Evolutionary conservation across 2,888 invertebrate genomes (phyloP).

Genomic region (Meloe dianella): DNA sequence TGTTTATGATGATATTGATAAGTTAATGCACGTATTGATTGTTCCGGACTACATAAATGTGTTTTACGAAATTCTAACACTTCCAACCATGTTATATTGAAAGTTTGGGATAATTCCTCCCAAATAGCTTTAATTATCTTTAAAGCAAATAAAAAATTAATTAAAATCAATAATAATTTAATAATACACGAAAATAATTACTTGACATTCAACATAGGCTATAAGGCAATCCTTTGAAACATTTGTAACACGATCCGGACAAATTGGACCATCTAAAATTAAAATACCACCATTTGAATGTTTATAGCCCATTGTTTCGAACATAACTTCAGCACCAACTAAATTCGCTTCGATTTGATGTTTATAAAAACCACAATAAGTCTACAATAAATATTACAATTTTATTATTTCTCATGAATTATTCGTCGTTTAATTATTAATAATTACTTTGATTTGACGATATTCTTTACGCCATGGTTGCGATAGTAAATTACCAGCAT

Average conservation of each 20-base stretch:
- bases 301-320: slow-evolving; percentile 84
- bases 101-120: slow-evolving; percentile 69
- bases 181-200: slow-evolving; percentile 50
- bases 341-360: slow-evolving; percentile 85
- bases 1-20: slow-evolving; percentile 59
- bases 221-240: slow-evolving; percentile 85
- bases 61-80: slow-evolving; percentile 69
- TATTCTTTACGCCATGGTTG: slow-evolving; percentile 93
- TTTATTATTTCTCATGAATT: too few species aligned
- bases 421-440: too few species aligned
- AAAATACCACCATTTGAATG: slow-evolving; percentile 65
- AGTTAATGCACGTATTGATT: slow-evolving; percentile 61
- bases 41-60: slow-evolving; percentile 63
- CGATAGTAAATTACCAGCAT: slow-evolving; percentile 82
- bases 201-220: slow-evolving; percentile 88
- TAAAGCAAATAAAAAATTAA: slow-evolving; percentile 21
- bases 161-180: slow-evolving; percentile 13
- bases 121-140: slow-evolving; percentile 80
- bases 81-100: slow-evolving; percentile 69
- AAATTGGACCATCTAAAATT: slow-evolving; percentile 75
- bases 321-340: slow-evolving; percentile 76
- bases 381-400: slow-evolving; percentile 60
- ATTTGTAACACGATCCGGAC: slow-evolving; percentile 79
- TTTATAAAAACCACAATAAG: slow-evolving; percentile 87
- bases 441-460: slow-evolving; percentile 73